Evolutionary conservation across 2,888 invertebrate genomes (phyloP), one percentile per base, ranked within the genome.

Genomic region (Alentia gelatinosa): DNA sequence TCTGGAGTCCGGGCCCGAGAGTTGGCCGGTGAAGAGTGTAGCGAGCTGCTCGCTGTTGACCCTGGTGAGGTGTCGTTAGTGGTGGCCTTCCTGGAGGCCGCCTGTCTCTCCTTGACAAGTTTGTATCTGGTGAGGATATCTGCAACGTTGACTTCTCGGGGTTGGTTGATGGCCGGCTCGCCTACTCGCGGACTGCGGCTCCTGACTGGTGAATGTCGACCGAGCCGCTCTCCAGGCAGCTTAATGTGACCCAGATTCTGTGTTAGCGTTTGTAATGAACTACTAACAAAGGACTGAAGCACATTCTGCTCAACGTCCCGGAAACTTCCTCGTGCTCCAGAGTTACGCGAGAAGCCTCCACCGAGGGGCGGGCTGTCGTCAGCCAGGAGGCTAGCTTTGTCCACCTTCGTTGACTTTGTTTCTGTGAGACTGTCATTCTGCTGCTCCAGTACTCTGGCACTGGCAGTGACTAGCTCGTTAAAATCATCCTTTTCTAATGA

Each of bases 361-460:
- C 79, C 79, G 5, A 79, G 26, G 1, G 79, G 37, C 4, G 79
- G 79, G n/a, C 79, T 79, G 39, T 39, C 79, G 9, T 39, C 39
- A 3, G 0, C 7, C 19, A 35, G 0, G 19, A 39, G 23, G 4
- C 5, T 39, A 23, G 37, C 37, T 23, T 19, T 47, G 9, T 5
- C 33, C 1, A 26, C 47, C 47, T 42, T 42, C 9, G 47, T 12
- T 47, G 23, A 9, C 1, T 42, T 9, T 1, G 23, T 19, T 30
- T 86, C 86, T 23, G 47, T 33, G 50, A 33, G 26, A 47, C 86
- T 86, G 26, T n/a, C 86, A 47, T 86, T 86, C 47, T 86, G 86
- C 9, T 47, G 42, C 50, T 86, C 86, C 4, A 86, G 15, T 1
- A 86, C 86, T 33, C 47, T 26, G 33, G 86, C 86, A 30, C 86